Evolutionary conservation across 2,888 invertebrate genomes (phyloP), one percentile per base, ranked within the genome.

Genomic region (Diarsia mendica): DNA sequence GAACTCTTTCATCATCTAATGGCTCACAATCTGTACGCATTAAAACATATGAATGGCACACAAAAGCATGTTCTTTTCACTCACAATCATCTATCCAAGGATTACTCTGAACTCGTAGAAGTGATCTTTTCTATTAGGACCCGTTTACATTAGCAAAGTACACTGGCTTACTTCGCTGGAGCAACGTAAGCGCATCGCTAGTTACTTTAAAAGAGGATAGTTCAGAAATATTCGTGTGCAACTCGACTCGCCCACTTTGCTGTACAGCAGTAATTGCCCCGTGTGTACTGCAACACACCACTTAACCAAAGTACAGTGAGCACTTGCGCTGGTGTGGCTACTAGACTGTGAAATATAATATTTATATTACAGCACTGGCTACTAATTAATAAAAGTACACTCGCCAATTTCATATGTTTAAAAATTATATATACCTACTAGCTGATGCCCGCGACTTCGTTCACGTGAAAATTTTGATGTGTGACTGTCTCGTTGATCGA

Each of bases 221-320:
- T 64, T 81, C 60, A 51, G 23, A 65, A 83, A 78, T 77, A 79
- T 77, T 79, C 68, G 61, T 67, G 11, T 67, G 67, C 83, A 77
- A 77, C 55, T 67, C 44, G 20, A 82, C 44, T 63, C 53, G 67
- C 63, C 63, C 67, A 78, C 83, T 79, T 77, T 55, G 44, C 53
- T 51, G 55, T 58, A n/a, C 63, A 39, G 63, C n/a, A 77, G 83
- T 79, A 77, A 79, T 79, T 67, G 83, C 83, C 49, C 49, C 46
- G n/a, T 39, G 67, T 82, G 49, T 49, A n/a, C 39, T 76, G 76
- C 83, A 77, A 49, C 48, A 53, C 49, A 46, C 63, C 63, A 83
- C 78, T 79, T 67, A 67, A 63, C 53, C 33, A 18, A 49, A 78
- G 66, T 82, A 63, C 51, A 67, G 49, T 46, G 78, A 64, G 63